These are phyloP conservation scores for Sinelater perroti DNA, from an alignment of 2,888 invertebrate species.

Conservation along the genomic window DNA sequence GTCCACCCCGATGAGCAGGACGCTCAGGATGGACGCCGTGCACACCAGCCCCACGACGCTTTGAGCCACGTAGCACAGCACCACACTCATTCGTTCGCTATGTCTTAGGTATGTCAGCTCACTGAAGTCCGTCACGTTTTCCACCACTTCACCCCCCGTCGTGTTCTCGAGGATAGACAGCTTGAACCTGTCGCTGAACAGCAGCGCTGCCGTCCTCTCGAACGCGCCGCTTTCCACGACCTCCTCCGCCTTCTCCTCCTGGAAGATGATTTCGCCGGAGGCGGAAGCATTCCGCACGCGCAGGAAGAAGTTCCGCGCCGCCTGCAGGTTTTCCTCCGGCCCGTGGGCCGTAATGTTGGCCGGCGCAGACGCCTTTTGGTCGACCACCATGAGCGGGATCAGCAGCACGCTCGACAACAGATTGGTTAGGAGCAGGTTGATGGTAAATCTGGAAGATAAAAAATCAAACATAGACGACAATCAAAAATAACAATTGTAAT, in stretches of 20 bases:
- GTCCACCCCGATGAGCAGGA: constrained; percentile 71
- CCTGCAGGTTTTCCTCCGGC: not conserved
- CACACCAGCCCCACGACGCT: constrained; percentile 69
- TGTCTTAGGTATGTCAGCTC: not conserved
- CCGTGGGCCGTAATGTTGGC: constrained; percentile 9
- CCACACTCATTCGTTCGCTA: constrained; percentile 3
- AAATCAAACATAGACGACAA: no score
- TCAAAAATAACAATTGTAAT: no score
- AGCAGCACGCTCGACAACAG: constrained; percentile 62
- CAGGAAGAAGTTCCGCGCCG: not conserved
- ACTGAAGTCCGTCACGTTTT: not conserved
- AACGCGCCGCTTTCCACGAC: constrained; percentile 18
- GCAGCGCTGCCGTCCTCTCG: constrained; percentile 7
- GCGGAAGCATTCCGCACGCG: constrained; percentile 5
- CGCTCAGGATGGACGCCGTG: constrained; percentile 69
- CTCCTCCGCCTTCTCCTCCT: constrained; percentile 23
- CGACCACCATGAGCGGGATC: constrained; percentile 64
- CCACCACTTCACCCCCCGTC: constrained; percentile 10
- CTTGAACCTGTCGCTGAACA: constrained; percentile 17
- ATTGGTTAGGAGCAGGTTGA: constrained; percentile 65
- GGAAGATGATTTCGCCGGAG: constrained; percentile 15
- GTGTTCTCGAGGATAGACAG: not conserved
- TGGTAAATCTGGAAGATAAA: constrained; percentile 61
- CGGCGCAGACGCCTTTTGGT: constrained; percentile 54
- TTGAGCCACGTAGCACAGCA: constrained; percentile 64